A percentile compares a stretch with the other conserved stretches of the same genome.
Evolutionary conservation across 1,140 invertebrate genomes (phyloP).

Genomic region (Tetranychus cinnabarinus): DNA sequence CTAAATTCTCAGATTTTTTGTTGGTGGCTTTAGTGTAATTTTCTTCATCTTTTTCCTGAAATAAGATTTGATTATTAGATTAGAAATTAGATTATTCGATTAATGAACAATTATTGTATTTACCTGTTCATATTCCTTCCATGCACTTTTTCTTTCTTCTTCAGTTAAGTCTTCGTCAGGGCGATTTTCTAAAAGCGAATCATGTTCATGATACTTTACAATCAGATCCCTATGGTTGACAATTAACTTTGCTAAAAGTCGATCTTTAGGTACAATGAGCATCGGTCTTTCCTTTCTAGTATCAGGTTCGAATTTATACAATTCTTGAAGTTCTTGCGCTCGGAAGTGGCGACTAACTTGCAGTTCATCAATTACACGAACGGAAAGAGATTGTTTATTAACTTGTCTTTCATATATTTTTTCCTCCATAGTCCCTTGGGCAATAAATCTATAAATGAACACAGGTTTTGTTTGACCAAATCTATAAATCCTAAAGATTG

Average conservation of each 20-base stretch:
- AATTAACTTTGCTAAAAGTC: slow-evolving; percentile 55
- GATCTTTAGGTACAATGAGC: slow-evolving; percentile 29
- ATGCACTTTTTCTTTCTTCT: slow-evolving; percentile 71
- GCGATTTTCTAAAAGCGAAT: slow-evolving; percentile 75
- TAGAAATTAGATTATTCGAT: too few species aligned
- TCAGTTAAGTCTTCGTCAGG: slow-evolving; percentile 70
- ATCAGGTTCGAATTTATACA: slow-evolving; percentile 60
- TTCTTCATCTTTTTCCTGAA: too few species aligned
- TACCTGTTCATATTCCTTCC: slow-evolving; percentile 80
- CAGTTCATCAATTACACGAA: slow-evolving; percentile 89
- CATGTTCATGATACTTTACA: slow-evolving; percentile 68
- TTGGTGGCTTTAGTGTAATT: too few species aligned
- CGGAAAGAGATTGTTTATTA: slow-evolving; percentile 53
- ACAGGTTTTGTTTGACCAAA: slow-evolving; percentile 86
- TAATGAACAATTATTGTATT: too few species aligned
- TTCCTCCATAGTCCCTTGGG: slow-evolving; percentile 31
- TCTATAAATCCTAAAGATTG: too few species aligned
- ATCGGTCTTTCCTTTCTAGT: slow-evolving; percentile 11
- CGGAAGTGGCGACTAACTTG: slow-evolving; percentile 90
- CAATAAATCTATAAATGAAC: slow-evolving; percentile 85
- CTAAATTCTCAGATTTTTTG: too few species aligned
- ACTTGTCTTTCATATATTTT: slow-evolving; percentile 88
- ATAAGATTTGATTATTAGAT: too few species aligned
- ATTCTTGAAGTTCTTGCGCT: slow-evolving; percentile 54
- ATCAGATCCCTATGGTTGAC: slow-evolving; percentile 39